Evolutionary conservation across 2,888 invertebrate species (phyloP), one percentile per base, ranked within the genome.

Genomic region (Eulithis prunata): DNA sequence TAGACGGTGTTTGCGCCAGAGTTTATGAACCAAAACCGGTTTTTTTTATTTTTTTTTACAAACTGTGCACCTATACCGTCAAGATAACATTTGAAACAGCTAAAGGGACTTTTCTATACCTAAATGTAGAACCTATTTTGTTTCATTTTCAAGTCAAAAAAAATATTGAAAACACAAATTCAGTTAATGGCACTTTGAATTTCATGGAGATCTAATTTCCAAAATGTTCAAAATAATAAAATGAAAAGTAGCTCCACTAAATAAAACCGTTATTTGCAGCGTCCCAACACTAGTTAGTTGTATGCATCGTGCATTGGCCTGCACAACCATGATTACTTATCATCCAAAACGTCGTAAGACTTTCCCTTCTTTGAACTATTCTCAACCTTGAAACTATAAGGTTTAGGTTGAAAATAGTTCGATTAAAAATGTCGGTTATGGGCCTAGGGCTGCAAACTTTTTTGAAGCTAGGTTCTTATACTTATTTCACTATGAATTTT

Each of bases 281-380:
- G 68, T 79, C 84, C 78, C 91, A 88, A 80, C 93, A 85, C 93
- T 91, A 90, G 83, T 89, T 89, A 91, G 90, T 92, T 91, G 91
- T 91, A 92, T 92, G 93, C 93, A 90, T 87, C 93, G 93, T 90
- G 91, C 93, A 92, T 88, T 92, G 93, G 93, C 93, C 93, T 91
- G 92, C 86, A 90, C 87, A 87, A 87, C 87, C 86, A 85, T 78
- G 79, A 80, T 72, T 71, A 60, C 57, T 62, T 62, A 62, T 47
- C 68, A 65, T 68, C 45, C 68, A 78, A 82, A 87, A 84, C 72
- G 78, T 62, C 83, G 4, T 77, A 87, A 74, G 69, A 67, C 66
- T 73, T 68, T 14, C 56, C 54, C 21, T 36, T 2, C 28, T 8
- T 4, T 59, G 70, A 53, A 59, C 6, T 0, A 84, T 82, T 77